Evolutionary conservation across 2,888 invertebrate species (phyloP).

Genomic region (Drosophila atroscutellata): DNA sequence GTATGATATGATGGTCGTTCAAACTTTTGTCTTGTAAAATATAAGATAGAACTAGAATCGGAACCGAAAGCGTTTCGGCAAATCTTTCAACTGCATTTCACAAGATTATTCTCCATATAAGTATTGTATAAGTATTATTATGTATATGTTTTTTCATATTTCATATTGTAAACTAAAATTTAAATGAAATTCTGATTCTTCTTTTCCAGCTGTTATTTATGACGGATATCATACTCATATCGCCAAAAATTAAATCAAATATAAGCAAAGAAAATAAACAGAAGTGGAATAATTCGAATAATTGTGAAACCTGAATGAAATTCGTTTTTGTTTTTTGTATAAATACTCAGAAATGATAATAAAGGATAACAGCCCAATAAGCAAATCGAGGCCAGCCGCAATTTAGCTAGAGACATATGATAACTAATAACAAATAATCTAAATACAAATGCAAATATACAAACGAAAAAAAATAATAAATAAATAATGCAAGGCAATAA

Average conservation of each 20-base stretch:
- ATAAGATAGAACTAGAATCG: background rate
- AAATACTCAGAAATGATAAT: conserved; percentile 42
- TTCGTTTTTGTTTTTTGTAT: conserved; percentile 29
- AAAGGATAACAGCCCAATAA: conserved; percentile 39
- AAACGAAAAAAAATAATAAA: conserved; percentile 30
- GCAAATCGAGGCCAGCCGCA: conserved; percentile 38
- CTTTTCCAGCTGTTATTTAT: conserved; percentile 63
- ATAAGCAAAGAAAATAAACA: conserved; percentile 34
- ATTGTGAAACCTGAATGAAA: conserved; percentile 42
- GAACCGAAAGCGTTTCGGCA: background rate
- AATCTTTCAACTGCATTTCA: background rate
- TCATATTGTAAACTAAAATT: background rate
- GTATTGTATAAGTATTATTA: background rate
- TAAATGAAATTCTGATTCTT: background rate
- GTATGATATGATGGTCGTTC: background rate
- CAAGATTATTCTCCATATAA: background rate
- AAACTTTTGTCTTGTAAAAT: background rate
- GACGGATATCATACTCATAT: conserved; percentile 65
- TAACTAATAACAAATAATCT: conserved; percentile 23
- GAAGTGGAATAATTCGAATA: conserved; percentile 32
- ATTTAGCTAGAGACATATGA: conserved; percentile 55
- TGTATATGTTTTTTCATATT: too few species aligned
- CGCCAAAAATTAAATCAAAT: conserved; percentile 40
- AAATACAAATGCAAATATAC: conserved; percentile 35
- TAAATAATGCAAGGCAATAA: conserved; percentile 66